Evolutionary conservation across 2,888 invertebrate species (phyloP), one percentile per base, ranked within the genome.

Genomic region (Archaeoteleia sp.): DNA sequence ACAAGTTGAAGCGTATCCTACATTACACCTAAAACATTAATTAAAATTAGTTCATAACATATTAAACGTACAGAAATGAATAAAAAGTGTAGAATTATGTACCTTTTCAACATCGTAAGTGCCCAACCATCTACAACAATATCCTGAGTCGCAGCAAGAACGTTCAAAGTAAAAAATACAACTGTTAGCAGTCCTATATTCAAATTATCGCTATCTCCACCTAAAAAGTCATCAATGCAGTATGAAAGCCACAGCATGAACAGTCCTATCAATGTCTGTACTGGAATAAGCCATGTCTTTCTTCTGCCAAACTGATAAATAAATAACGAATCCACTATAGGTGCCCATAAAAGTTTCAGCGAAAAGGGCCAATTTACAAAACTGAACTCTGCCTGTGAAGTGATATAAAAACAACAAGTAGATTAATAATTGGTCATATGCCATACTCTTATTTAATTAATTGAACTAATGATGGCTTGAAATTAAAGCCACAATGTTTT

Each of bases 91-190:
- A 6, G 40, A 15, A 63, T 82, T 29, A n/a, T n/a, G n/a, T 65
- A 95, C 91, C 95, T 93, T 80, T 96, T 95, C 1, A 99, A 87
- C 97, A 99, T 99, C 0, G 98, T 99, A 7, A 99, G 87, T 0
- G 99, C 99, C 99, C 99, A 99, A 13, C 99, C 99, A 87, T 99
- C 99, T 0, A 99, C 98, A 9, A 97, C 98, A 79, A 99, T 98
- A 85, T 99, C 99, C 87, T 99, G 99, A 1, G 99, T 99, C 1
- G 99, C 98, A 2, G 98, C 98, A 76, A 99, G 87, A 80, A 98
- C 97, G 82, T 98, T 98, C 1, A 99, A 87, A 49, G 23, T 87
- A 83, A 98, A 94, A 87, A 99, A 99, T 60, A 95, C 88, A 8
- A 90, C 80, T 0, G 98, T 98, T 15, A 99, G 87, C 42, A 93